phyloP scores from a whole-genome alignment of 2,797 vertebrate species.

The Anabas testudineus region DNA sequence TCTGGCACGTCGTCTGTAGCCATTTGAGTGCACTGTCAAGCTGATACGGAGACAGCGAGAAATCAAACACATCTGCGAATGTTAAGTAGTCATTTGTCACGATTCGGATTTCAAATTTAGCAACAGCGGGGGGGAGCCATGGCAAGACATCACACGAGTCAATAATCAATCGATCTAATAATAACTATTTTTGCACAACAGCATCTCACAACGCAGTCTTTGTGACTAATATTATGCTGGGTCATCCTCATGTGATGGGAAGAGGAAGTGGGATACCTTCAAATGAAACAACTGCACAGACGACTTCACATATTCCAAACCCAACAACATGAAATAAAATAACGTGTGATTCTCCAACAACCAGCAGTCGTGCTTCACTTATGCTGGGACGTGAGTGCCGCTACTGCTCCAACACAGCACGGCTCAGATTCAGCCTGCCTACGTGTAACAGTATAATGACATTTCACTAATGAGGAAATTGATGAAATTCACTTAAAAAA shows the following conservation, averaged over 20 bases:
- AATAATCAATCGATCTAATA: constrained; percentile 48
- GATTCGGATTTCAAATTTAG: constrained; percentile 42
- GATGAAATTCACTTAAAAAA: constrained; percentile 72
- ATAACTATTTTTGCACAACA: constrained; percentile 46
- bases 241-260: constrained; percentile 76
- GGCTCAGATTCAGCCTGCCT: constrained; percentile 47
- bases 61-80: constrained; percentile 44
- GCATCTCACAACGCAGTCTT: constrained; percentile 46
- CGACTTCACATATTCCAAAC: constrained; percentile 37
- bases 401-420: constrained; percentile 39
- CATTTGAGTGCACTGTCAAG: constrained; percentile 46
- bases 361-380: not conserved
- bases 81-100: constrained; percentile 47
- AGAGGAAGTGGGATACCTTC: constrained; percentile 70
- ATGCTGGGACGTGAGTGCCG: not conserved
- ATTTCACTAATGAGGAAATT: constrained; percentile 78
- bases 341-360: constrained; percentile 8
- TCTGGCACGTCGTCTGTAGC: constrained; percentile 64
- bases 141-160: constrained; percentile 36
- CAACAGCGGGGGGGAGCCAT: constrained; percentile 18
- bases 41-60: constrained; percentile 28
- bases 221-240: constrained; percentile 62
- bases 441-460: constrained; percentile 69
- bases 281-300: constrained; percentile 48
- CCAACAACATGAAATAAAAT: constrained; percentile 35